Conservation (phyloP, 2,113 vertebrate species). For the Chlorocebus sabaeus region DNA sequence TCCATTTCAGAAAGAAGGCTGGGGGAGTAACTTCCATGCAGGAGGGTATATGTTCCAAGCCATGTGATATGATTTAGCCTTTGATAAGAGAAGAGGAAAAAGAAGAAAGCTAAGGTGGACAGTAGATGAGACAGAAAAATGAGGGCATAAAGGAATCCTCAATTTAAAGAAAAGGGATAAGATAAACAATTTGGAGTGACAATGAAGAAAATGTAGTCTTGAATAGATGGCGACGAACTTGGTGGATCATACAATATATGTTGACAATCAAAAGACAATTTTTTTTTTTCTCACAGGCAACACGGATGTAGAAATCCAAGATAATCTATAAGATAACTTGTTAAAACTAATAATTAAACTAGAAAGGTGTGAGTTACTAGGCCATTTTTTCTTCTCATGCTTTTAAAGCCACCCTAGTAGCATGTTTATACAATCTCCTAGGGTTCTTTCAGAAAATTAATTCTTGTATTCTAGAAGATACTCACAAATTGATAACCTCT, state of each 20-base stretch:
- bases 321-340: neutral
- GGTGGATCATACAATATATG: neutral
- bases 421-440: neutral
- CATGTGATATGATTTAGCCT: neutral
- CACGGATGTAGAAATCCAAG: neutral
- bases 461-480: neutral
- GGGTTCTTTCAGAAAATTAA: neutral
- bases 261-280: neutral
- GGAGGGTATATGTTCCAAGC: neutral
- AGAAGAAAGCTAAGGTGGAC: neutral
- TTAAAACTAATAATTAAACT: neutral
- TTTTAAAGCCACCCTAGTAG: neutral
- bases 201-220: neutral
- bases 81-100: neutral
- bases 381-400: neutral
- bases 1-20: neutral
- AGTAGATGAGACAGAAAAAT: neutral
- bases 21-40: neutral
- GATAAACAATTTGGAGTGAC: neutral
- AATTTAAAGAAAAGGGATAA: neutral
- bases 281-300: neutral
- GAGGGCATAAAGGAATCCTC: neutral
- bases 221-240: neutral
- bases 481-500: neutral
- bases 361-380: neutral